phyloP scores from a whole-genome alignment of 2,113 vertebrate genomes.

The Syngnathus floridae region DNA sequence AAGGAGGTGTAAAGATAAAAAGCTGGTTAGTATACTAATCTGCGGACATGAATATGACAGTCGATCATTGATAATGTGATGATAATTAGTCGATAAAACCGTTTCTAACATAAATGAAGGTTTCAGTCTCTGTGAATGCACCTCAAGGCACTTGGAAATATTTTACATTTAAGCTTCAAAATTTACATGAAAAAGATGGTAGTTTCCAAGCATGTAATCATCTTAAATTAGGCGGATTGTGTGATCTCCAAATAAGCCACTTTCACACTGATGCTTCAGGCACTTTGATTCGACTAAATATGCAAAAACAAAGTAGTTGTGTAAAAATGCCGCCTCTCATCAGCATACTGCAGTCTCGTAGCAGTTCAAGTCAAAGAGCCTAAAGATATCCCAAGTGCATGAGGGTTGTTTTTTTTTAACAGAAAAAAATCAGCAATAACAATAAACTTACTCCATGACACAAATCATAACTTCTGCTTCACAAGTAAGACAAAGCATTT shows the following conservation, averaged over 20 bases:
- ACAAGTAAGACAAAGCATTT: neutral
- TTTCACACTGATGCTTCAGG: neutral
- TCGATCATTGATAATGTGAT: neutral
- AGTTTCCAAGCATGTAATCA: constrained; percentile 6
- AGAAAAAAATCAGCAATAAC: neutral
- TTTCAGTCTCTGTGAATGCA: neutral
- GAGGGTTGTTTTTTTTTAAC: neutral
- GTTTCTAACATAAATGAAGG: neutral
- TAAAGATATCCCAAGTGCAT: neutral
- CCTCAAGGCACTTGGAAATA: neutral
- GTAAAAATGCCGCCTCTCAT: neutral
- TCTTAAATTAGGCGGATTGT: neutral
- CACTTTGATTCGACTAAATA: neutral
- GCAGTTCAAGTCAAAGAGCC: neutral
- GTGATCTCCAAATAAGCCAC: neutral
- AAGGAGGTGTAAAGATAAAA: neutral
- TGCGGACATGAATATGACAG: neutral
- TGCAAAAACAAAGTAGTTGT: neutral
- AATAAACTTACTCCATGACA: neutral
- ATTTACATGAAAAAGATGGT: neutral
- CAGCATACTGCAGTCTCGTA: neutral
- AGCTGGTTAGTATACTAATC: neutral
- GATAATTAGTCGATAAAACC: neutral
- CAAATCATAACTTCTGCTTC: neutral
- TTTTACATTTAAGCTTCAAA: neutral